These are phyloP conservation scores for Budorcas taxicolor DNA, from an alignment of 2,113 vertebrate genomes.

Conservation along the genomic window DNA sequence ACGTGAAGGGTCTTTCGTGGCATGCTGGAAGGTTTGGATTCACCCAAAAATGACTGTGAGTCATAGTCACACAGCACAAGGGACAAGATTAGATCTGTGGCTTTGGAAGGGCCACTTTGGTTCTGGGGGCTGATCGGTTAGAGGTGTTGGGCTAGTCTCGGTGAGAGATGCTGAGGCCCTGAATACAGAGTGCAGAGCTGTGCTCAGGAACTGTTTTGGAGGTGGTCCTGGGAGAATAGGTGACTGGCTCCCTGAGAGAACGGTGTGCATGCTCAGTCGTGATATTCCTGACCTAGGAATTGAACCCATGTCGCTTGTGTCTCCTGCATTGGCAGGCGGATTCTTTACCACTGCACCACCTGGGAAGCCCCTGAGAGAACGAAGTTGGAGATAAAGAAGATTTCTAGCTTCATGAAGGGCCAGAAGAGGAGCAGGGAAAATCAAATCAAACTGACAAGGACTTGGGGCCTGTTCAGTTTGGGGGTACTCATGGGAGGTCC, in stretches of 20 bases:
- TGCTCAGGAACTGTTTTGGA: background rate
- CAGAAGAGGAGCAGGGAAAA: background rate
- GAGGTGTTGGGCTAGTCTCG: background rate
- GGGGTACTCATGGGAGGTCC: background rate
- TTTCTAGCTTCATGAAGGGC: background rate
- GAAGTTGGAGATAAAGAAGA: background rate
- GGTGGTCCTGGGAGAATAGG: background rate
- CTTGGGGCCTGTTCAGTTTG: background rate
- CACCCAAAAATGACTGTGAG: background rate
- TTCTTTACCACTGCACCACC: background rate
- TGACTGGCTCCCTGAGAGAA: background rate
- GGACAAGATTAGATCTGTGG: background rate
- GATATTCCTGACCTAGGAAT: background rate
- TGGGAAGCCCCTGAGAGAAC: background rate
- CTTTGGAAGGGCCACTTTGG: background rate
- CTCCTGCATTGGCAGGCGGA: background rate
- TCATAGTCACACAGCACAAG: background rate
- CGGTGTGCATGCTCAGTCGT: background rate
- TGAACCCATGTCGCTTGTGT: background rate
- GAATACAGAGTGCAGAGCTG: background rate
- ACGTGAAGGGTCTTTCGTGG: background rate
- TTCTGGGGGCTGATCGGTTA: background rate
- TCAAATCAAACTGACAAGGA: background rate
- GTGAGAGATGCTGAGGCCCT: background rate
- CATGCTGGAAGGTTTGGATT: background rate